Conservation (phyloP, 2,113 vertebrate genomes). For the Pogonocichla stellata region DNA sequence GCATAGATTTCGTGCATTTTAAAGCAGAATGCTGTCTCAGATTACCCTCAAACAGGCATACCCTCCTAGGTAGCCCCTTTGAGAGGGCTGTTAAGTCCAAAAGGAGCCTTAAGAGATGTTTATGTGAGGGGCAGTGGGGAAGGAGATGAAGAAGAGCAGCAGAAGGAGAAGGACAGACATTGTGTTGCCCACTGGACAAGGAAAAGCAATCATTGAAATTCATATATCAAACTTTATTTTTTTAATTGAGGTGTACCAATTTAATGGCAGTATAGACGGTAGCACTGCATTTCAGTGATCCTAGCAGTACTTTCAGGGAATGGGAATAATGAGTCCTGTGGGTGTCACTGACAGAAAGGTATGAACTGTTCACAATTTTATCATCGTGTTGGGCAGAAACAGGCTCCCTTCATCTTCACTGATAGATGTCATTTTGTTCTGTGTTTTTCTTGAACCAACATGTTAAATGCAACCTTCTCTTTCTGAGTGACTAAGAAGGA, state of each 20-base stretch:
- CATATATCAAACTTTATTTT: neutral
- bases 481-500: constrained; percentile 26
- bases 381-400: neutral
- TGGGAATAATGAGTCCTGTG: neutral
- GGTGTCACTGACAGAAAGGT: neutral
- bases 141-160: neutral
- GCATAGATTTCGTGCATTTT: constrained; percentile 34
- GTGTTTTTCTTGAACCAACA: constrained; percentile 33
- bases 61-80: neutral
- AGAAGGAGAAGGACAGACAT: neutral
- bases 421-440: constrained; percentile 44
- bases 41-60: neutral
- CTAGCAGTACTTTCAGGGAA: neutral
- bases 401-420: constrained; percentile 23
- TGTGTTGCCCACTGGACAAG: neutral
- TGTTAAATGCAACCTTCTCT: constrained; percentile 44
- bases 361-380: neutral
- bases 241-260: neutral
- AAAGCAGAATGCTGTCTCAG: neutral
- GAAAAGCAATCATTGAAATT: neutral
- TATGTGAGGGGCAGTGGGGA: neutral
- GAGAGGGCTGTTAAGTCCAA: neutral
- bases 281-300: neutral
- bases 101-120: neutral
- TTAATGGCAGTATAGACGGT: neutral